Evolutionary conservation across 1,140 invertebrate species (phyloP).

Genomic region (Macrocentrus cingulum): DNA sequence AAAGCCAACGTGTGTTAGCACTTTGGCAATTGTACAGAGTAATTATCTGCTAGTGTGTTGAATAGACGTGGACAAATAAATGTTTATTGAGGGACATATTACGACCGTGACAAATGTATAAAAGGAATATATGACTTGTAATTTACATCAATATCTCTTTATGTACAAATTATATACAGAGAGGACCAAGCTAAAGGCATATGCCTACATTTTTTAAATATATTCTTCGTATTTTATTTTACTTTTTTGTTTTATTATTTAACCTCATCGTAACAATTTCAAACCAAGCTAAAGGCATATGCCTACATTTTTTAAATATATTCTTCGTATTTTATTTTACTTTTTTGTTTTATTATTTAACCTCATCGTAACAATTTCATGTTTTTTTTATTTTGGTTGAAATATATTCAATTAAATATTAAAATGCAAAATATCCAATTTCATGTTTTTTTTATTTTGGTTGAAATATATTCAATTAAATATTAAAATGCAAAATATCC

Average conservation of each 20-base stretch:
- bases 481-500: no score
- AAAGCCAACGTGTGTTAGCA: neutral
- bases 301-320: neutral
- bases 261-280: neutral
- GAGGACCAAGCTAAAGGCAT: conserved; percentile 32
- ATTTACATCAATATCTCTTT: conserved; percentile 20
- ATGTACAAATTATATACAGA: conserved; percentile 48
- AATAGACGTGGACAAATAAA: neutral
- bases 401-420: no score
- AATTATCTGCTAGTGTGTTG: neutral
- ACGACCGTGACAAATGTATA: conserved; percentile 1
- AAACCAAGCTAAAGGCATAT: conserved; percentile 30
- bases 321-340: no score
- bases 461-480: no score
- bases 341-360: neutral
- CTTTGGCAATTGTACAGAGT: neutral
- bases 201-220: neutral
- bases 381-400: no score
- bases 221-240: no score
- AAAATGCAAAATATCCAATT: no score
- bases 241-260: neutral
- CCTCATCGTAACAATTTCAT: neutral
- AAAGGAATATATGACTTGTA: neutral
- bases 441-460: no score
- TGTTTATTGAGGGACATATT: neutral